Conservation (phyloP, 1,140 invertebrate genomes). For the Polypedilum pembai region DNA sequence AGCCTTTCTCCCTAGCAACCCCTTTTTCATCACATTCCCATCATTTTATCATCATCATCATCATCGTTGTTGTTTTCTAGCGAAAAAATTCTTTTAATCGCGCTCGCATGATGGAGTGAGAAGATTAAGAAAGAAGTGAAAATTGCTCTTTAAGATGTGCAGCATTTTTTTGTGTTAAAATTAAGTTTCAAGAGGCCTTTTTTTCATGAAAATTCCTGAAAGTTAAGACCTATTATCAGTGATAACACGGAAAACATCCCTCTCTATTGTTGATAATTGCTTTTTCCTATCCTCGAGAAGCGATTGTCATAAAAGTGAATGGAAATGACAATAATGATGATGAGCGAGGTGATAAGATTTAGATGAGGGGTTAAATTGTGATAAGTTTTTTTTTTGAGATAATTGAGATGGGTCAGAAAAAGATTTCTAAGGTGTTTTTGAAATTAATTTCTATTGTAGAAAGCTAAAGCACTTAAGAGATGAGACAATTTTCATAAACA, state of each 20-base stretch:
- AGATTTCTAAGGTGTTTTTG: no score
- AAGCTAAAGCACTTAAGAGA: not conserved
- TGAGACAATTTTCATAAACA: slow-evolving; percentile 11
- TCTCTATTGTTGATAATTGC: not conserved
- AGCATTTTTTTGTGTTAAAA: no score
- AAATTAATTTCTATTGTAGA: no score
- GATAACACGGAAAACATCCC: no score
- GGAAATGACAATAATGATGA: slow-evolving; percentile 10
- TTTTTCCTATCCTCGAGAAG: not conserved
- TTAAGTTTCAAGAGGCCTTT: no score
- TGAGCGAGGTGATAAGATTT: not conserved
- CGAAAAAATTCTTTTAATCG: not conserved
- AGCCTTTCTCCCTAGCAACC: not conserved
- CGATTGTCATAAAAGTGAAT: slow-evolving; percentile 1
- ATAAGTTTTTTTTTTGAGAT: no score
- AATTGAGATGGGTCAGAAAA: not conserved
- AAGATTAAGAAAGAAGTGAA: no score
- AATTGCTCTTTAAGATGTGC: no score
- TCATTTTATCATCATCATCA: slow-evolving; percentile 16
- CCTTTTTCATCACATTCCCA: not conserved
- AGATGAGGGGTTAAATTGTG: not conserved
- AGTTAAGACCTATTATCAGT: no score
- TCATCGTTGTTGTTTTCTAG: slow-evolving; percentile 9
- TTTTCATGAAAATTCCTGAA: no score
- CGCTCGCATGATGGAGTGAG: not conserved